Evolutionary conservation across 2,113 vertebrate genomes (phyloP), one percentile per base, ranked within the genome.

Genomic region (Menidia beryllina): DNA sequence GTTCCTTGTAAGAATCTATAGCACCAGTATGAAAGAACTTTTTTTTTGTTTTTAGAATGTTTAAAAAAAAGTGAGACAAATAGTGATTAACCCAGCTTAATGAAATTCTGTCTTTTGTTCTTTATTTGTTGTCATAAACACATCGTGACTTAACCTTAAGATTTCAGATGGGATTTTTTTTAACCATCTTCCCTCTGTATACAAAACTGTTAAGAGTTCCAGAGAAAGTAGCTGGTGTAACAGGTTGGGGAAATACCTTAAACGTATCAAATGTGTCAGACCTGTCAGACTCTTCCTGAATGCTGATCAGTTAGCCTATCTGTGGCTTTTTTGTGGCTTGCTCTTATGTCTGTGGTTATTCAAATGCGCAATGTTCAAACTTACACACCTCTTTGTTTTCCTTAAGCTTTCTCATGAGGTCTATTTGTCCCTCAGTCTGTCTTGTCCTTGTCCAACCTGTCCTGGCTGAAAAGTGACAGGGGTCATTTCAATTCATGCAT

Each of bases 401-500:
- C 48, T 51, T 21, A 24, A 25, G 24, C 52, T 39, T 61, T 52
- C 39, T 57, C 52, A n/a, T 65, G 45, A 25, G 20, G 13, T 21
- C 10, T 45, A 67, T 61, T 47, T 66, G 61, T 71, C 14, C 8
- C 25, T 60, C 60, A 7, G 3, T 62, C 43, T 49, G 56, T 51
- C 50, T 72, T 72, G 55, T 84, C 73, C 75, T 83, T 81, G 69
- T 73, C 58, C 39, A 45, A 25, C 38, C 82, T 50, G 20, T 53
- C 43, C 48, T 24, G 51, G 70, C 62, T 78, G 72, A 41, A 66
- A 60, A 72, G 71, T 69, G 41, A 76, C 83, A 81, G 82, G 73
- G 83, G 83, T 91, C 83, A 79, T 84, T 84, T 87, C 55, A 81
- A 89, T 87, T 81, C 77, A 65, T 54, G 60, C 75, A 90, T 87